Base-by-base conservation (phyloP, 2,113 vertebrate species). In the Climacteris rufus region DNA sequence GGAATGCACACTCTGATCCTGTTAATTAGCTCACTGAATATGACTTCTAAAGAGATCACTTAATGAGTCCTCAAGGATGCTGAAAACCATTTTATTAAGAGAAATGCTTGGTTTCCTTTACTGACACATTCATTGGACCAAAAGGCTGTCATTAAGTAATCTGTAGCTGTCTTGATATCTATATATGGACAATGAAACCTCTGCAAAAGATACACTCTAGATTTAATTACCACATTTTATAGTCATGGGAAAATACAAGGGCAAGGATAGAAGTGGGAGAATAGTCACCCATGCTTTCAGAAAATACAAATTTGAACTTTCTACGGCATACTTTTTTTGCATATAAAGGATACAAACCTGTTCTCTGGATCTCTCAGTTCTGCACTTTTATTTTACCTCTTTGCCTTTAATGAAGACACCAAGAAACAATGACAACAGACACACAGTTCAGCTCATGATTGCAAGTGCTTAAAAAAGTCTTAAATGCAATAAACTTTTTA, bases 1-100 rank as follows among this genome's bases (percentile, higher is more conserved):
- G 79, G 95, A 97, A 96, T 88, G 92, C 40, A 75, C 25, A 22
- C 75, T 74, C 59, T 86, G 52, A 91, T 92, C 80, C 77, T 89
- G 83, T 71, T 93, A 86, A 95, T 90, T 89, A 95, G 64, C 68
- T 88, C 30, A 37, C 59, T 66, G 87, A 94, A 70, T 89, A 61
- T 54, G 72, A 80, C 76, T 90, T 94, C 82, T 86, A 68, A 93
- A 68, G 78, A 69, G 47, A 90, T 82, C 53, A 39, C 90, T 93
- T 94, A 77, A 92, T 31, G 19, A 59, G 50, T 81, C 83, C 86
- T 95, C 24, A 10, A 90, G 88, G 91, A 89, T 94, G 80, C 72
- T 81, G 86, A 80, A 93, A 93, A 83, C 22, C 53, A 31, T 81
- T 90, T 95, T 90, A 72, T 89, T 42, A 92, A 81, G 47, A 90